phyloP scores from a whole-genome alignment of 2,888 invertebrate genomes.

The Drosophila macrospina region DNA sequence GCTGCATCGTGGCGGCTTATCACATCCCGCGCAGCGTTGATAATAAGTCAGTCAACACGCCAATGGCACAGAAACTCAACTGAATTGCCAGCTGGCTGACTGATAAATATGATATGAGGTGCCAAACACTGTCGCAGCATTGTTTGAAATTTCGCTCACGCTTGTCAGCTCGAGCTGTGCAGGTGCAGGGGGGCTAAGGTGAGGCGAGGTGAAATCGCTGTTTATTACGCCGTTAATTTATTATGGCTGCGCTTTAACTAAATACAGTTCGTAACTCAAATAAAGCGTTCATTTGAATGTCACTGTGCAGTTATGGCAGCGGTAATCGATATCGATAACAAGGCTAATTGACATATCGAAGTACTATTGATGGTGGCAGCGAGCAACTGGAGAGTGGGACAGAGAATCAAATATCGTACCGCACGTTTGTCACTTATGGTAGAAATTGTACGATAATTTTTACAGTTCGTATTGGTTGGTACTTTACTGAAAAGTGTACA shows the following conservation, averaged over 20 bases:
- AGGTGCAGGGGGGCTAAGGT: conserved; percentile 23
- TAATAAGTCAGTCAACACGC: conserved; percentile 67
- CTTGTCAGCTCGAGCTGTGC: conserved; percentile 1
- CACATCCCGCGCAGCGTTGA: conserved; percentile 36
- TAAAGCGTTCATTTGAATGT: conserved; percentile 46
- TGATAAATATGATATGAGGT: conserved; percentile 72
- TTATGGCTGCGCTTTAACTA: conserved; percentile 34
- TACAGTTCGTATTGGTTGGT: no score
- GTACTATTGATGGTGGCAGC: conserved; percentile 1
- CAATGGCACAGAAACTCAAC: conserved; percentile 50
- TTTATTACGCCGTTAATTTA: conserved; percentile 43
- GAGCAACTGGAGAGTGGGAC: not conserved
- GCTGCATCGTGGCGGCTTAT: conserved; percentile 65
- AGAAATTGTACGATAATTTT: no score
- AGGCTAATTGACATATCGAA: conserved; percentile 1
- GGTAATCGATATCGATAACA: conserved; percentile 30
- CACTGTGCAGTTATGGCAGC: not conserved
- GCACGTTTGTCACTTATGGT: no score
- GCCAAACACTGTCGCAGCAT: conserved; percentile 45
- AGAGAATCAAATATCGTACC: not conserved
- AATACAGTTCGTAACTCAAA: conserved; percentile 32
- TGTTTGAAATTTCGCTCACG: conserved; percentile 70
- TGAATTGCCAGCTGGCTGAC: conserved; percentile 62
- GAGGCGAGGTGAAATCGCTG: conserved; percentile 55
- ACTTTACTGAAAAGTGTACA: no score